phyloP scores from a whole-genome alignment of 2,797 vertebrate species.

The Eptatretus atami region DNA sequence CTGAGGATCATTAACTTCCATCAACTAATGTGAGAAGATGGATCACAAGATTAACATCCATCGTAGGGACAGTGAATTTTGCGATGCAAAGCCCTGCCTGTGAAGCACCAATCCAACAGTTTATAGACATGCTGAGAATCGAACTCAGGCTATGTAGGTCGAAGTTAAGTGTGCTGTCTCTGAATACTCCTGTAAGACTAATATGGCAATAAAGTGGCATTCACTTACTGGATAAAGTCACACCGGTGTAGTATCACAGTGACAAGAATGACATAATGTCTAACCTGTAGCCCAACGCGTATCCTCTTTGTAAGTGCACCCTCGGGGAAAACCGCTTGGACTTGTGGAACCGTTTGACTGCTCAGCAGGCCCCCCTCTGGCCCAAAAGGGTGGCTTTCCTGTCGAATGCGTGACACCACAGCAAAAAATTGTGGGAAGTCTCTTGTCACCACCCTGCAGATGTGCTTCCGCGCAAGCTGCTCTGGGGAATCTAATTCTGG shows the following conservation, averaged over 20 bases:
- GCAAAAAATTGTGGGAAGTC: constrained; percentile 97
- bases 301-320: constrained; percentile 83
- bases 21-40: too few species aligned
- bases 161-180: too few species aligned
- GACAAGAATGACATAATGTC: neutral
- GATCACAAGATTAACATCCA: too few species aligned
- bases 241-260: too few species aligned
- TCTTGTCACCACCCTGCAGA: constrained; percentile 76
- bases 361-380: constrained; percentile 77
- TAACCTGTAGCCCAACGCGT: constrained; percentile 77
- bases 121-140: too few species aligned
- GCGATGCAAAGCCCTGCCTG: too few species aligned
- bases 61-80: too few species aligned
- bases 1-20: too few species aligned
- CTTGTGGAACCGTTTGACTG: constrained; percentile 70
- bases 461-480: constrained; percentile 64
- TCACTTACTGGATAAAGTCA: too few species aligned
- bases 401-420: constrained; percentile 70
- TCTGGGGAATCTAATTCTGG: constrained; percentile 55
- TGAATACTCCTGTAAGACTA: neutral
- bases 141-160: too few species aligned
- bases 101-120: too few species aligned
- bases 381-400: constrained; percentile 80
- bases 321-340: constrained; percentile 82
- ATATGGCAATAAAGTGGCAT: neutral